These are phyloP conservation scores for Diorhabda elongata DNA, from an alignment of 1,140 invertebrate species.

Conservation along the genomic window DNA sequence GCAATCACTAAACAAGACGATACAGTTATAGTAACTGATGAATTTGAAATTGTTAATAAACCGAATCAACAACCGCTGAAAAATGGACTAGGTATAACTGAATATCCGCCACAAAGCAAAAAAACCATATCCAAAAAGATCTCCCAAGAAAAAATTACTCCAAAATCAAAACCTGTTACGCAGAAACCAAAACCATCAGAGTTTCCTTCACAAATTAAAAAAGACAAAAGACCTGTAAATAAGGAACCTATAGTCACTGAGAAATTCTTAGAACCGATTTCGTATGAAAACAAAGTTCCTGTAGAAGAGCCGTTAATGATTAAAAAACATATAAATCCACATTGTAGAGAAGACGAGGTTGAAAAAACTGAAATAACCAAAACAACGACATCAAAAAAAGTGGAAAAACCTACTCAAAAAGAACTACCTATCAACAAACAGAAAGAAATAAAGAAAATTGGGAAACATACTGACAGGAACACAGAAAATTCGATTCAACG, in stretches of 20 bases:
- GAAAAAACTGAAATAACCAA: conserved; percentile 17
- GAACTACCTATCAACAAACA: background rate
- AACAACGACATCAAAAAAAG: background rate
- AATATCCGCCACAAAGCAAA: background rate
- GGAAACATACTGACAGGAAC: background rate
- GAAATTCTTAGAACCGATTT: background rate
- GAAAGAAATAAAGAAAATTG: background rate
- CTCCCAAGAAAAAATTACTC: background rate
- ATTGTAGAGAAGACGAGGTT: conserved; percentile 33
- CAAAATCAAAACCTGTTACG: background rate
- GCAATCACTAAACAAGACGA: background rate
- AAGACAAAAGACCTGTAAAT: conserved; percentile 5
- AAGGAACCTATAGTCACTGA: conserved; percentile 6
- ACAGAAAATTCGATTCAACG: background rate
- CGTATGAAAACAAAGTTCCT: conserved; percentile 32
- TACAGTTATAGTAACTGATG: background rate
- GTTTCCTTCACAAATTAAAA: conserved; percentile 13
- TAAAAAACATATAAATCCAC: conserved; percentile 38
- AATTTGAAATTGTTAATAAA: conserved; percentile 3
- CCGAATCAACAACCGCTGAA: background rate
- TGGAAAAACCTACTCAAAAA: background rate
- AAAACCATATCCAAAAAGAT: background rate
- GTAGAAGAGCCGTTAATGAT: conserved; percentile 39
- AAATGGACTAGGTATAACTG: background rate
- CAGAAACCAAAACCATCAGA: conserved; percentile 10